phyloP scores from a whole-genome alignment of 2,113 vertebrate genomes.

The Arvicanthis niloticus region DNA sequence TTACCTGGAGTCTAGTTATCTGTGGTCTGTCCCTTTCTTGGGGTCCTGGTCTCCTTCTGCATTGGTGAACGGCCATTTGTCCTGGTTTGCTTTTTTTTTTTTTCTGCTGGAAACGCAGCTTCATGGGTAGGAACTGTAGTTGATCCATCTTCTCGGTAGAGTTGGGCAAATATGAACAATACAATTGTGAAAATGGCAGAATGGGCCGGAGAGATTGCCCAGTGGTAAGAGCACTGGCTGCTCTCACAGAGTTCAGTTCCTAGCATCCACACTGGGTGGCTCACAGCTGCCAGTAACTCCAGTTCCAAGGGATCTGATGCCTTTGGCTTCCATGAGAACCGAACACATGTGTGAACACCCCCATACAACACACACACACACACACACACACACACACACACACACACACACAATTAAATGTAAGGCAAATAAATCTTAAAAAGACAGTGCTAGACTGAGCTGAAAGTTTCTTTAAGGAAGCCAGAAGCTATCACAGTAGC shows the following conservation, averaged over 20 bases:
- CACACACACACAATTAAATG: background rate
- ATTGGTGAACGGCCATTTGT: background rate
- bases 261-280: background rate
- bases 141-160: constrained; percentile 3
- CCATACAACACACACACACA: background rate
- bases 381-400: background rate
- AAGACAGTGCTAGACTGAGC: background rate
- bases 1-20: background rate
- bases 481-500: background rate
- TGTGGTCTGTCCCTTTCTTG: constrained; percentile 28
- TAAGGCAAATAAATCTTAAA: background rate
- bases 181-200: constrained; percentile 17
- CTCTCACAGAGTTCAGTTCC: background rate
- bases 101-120: constrained; percentile 41
- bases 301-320: background rate
- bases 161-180: background rate
- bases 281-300: background rate
- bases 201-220: background rate
- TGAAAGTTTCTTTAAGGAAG: background rate
- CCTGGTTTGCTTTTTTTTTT: constrained; percentile 13
- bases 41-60: background rate
- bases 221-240: background rate
- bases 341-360: background rate
- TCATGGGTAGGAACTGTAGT: background rate
- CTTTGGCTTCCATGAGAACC: background rate